phyloP scores from a whole-genome alignment of 2,113 vertebrate genomes.

The Nestor notabilis region DNA sequence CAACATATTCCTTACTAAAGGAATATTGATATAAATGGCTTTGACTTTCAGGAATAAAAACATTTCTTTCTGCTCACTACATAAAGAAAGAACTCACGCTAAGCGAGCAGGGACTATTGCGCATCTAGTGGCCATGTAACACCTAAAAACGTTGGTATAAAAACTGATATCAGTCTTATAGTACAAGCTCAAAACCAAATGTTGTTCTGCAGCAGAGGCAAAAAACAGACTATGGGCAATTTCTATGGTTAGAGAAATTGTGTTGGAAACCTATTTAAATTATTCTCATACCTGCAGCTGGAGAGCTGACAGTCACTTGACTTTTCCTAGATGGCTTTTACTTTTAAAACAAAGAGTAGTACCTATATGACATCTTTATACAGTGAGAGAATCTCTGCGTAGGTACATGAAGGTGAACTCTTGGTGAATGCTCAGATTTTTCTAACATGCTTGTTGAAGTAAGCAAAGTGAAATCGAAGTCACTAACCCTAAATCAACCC shows the following conservation, averaged over 20 bases:
- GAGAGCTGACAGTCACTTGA: background rate
- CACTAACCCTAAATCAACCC: background rate
- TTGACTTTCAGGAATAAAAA: constrained; percentile 4
- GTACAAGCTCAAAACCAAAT: background rate
- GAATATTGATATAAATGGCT: background rate
- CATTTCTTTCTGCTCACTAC: background rate
- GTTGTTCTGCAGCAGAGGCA: background rate
- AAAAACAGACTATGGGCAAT: background rate
- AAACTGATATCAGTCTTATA: background rate
- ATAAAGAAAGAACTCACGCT: background rate
- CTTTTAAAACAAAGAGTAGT: background rate
- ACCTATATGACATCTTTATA: too few relatives aligned
- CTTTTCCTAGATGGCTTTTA: background rate
- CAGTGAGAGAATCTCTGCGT: background rate
- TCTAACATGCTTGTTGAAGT: background rate
- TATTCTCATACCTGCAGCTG: background rate
- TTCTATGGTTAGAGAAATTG: background rate
- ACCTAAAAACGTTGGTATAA: background rate
- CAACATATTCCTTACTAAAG: background rate
- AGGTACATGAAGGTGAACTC: background rate
- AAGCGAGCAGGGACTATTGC: background rate
- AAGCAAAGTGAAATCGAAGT: background rate
- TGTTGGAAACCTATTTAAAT: background rate
- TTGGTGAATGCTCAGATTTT: background rate
- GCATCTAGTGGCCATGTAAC: background rate